phyloP scores from a whole-genome alignment of 2,113 vertebrate species.

The Salvelinus alpinus region DNA sequence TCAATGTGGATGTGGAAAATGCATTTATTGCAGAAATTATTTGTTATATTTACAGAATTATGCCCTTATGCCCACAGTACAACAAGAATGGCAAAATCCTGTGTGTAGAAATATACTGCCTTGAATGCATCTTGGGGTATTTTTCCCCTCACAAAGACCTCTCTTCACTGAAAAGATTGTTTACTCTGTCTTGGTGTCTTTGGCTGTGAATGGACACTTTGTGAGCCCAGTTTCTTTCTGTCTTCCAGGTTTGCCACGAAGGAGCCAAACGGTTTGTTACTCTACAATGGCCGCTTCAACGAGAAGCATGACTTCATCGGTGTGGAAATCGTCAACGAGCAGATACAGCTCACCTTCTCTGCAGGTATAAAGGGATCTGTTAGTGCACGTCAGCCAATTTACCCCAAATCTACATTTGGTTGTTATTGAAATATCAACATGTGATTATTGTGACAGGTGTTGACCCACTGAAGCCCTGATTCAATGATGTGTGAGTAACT shows the following conservation, averaged over 20 bases:
- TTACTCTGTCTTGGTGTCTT: not conserved
- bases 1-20: not conserved
- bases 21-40: too few relatives aligned
- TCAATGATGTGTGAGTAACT: not conserved
- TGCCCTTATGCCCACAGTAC: too few relatives aligned
- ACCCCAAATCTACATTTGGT: not conserved
- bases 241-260: slow-evolving; percentile 86
- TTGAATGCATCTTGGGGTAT: too few relatives aligned
- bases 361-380: slow-evolving; percentile 75
- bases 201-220: not conserved
- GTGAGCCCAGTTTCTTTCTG: not conserved
- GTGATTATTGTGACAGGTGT: not conserved
- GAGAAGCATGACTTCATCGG: slow-evolving; percentile 95
- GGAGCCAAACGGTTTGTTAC: slow-evolving; percentile 83
- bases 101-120: too few relatives aligned
- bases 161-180: not conserved
- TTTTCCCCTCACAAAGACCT: not conserved
- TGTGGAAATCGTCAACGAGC: slow-evolving; percentile 87
- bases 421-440: not conserved
- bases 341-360: slow-evolving; percentile 94
- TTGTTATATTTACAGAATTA: too few relatives aligned
- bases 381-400: not conserved
- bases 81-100: too few relatives aligned
- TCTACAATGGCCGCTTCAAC: slow-evolving; percentile 96
- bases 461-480: not conserved